These are phyloP conservation scores for Gymnocypris eckloni DNA, from an alignment of 2,797 vertebrate genomes.

Conservation along the genomic window DNA sequence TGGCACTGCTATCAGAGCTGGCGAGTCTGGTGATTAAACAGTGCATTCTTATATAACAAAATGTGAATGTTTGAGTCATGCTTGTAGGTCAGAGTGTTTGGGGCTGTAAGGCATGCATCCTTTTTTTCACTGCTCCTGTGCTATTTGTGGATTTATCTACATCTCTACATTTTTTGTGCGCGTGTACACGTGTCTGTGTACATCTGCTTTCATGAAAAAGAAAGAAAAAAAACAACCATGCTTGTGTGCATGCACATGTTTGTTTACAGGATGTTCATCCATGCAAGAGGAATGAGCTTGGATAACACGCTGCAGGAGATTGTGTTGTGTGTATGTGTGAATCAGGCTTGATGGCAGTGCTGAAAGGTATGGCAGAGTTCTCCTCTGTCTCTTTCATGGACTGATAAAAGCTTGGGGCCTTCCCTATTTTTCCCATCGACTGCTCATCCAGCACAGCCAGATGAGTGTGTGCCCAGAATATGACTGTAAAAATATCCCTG, in stretches of 20 bases:
- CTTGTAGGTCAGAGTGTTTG: conserved; percentile 45
- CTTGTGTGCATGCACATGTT: neutral
- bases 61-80: conserved; percentile 73
- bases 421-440: neutral
- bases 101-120: neutral
- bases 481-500: conserved; percentile 23
- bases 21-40: conserved; percentile 62
- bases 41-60: conserved; percentile 66
- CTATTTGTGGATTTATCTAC: conserved; percentile 48
- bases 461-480: neutral
- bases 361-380: conserved; percentile 71
- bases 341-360: conserved; percentile 62
- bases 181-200: conserved; percentile 62
- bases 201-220: conserved; percentile 48
- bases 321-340: conserved; percentile 39
- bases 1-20: conserved; percentile 69
- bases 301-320: conserved; percentile 46
- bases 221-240: conserved; percentile 16
- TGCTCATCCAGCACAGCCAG: conserved; percentile 11
- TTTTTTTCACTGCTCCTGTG: conserved; percentile 38
- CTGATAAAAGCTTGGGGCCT: conserved; percentile 45
- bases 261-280: conserved; percentile 36
- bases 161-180: conserved; percentile 61
- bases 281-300: conserved; percentile 27
- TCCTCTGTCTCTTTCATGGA: neutral